Conservation (phyloP, 2,113 vertebrate genomes). For the Dasypus novemcinctus region DNA sequence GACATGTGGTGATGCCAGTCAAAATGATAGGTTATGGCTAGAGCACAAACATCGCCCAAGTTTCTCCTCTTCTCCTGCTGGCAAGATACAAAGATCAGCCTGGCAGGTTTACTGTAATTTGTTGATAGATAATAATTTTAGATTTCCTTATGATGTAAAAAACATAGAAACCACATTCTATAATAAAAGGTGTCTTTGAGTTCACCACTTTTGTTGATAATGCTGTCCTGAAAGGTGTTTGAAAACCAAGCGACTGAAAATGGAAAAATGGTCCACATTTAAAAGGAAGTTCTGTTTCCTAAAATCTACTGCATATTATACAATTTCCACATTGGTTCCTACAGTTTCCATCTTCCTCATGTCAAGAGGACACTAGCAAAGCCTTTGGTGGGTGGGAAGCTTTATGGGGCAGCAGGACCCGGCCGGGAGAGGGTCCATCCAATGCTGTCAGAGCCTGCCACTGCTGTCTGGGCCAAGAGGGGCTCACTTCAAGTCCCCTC, state of each 20-base stretch:
- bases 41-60: background rate
- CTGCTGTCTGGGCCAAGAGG: background rate
- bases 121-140: constrained; percentile 28
- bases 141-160: background rate
- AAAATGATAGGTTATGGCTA: background rate
- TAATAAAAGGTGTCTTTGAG: background rate
- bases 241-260: background rate
- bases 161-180: background rate
- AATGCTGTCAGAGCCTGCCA: background rate
- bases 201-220: background rate
- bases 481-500: background rate
- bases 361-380: too few relatives aligned
- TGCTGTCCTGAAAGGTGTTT: background rate
- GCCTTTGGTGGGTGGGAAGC: background rate
- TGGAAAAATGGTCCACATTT: background rate
- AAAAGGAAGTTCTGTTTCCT: background rate
- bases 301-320: background rate
- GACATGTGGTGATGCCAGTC: background rate
- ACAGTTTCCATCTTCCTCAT: background rate
- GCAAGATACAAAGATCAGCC: background rate
- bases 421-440: background rate
- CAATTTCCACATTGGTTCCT: background rate
- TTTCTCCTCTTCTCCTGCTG: background rate
- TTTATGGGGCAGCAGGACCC: background rate
- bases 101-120: constrained; percentile 18